phyloP scores from a whole-genome alignment of 2,888 invertebrate species.

The Chorisops tibialis region DNA sequence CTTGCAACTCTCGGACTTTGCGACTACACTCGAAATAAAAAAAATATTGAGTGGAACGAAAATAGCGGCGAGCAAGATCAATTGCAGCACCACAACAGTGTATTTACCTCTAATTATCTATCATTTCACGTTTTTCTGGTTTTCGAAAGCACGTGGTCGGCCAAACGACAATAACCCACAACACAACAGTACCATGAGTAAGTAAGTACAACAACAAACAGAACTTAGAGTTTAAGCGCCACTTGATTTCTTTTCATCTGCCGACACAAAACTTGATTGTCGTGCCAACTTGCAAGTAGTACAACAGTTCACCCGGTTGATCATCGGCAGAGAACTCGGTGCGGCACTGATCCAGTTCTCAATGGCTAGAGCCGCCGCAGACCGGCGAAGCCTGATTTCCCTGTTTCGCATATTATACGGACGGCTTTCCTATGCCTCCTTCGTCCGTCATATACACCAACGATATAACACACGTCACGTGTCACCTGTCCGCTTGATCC shows the following conservation, averaged over 20 bases:
- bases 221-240: slow-evolving; percentile 13
- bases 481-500: too few relatives aligned
- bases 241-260: not conserved
- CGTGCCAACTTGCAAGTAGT: slow-evolving; percentile 3
- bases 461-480: too few relatives aligned
- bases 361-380: not conserved
- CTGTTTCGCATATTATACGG: slow-evolving; percentile 11
- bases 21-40: too few relatives aligned
- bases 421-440: slow-evolving; percentile 12
- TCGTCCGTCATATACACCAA: too few relatives aligned
- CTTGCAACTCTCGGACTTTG: too few relatives aligned
- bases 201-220: not conserved
- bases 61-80: not conserved
- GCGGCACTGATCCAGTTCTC: slow-evolving; percentile 22
- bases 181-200: slow-evolving; percentile 11
- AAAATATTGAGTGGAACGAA: too few relatives aligned
- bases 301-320: slow-evolving; percentile 5
- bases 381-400: slow-evolving; percentile 16
- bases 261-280: slow-evolving; percentile 12
- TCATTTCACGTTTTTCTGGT: slow-evolving; percentile 22
- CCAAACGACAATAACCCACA: slow-evolving; percentile 13
- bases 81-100: slow-evolving; percentile 5
- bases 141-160: slow-evolving; percentile 14
- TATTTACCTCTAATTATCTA: slow-evolving; percentile 24
- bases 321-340: slow-evolving; percentile 4